phyloP scores from a whole-genome alignment of 1,140 invertebrate species.

The Drosophila murphyi region DNA sequence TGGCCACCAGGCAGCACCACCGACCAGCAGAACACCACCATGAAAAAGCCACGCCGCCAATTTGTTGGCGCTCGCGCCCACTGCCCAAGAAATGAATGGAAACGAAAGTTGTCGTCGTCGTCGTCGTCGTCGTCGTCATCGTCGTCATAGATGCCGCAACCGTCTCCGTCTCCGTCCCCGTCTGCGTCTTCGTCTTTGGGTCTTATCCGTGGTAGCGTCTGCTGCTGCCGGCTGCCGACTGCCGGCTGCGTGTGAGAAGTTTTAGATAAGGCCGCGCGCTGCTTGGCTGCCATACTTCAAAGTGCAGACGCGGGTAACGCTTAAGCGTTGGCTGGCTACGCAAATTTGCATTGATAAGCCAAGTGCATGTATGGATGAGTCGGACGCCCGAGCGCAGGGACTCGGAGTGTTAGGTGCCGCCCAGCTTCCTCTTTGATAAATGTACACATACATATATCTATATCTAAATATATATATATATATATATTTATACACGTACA shows the following conservation, averaged over 20 bases:
- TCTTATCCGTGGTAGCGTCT: slow-evolving; percentile 16
- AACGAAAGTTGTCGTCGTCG: slow-evolving; percentile 35
- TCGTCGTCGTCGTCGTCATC: slow-evolving; percentile 1
- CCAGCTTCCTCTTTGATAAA: slow-evolving; percentile 48
- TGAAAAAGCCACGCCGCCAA: slow-evolving; percentile 62
- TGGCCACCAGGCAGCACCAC: slow-evolving; percentile 16
- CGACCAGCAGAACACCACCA: slow-evolving; percentile 27
- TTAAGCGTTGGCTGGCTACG: slow-evolving; percentile 38
- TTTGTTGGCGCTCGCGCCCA: slow-evolving; percentile 64
- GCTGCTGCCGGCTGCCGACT: not conserved
- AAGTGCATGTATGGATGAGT: not conserved
- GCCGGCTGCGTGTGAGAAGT: slow-evolving; percentile 75
- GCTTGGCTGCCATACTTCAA: slow-evolving; percentile 62
- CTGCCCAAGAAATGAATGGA: slow-evolving; percentile 17
- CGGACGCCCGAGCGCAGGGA: slow-evolving; percentile 6
- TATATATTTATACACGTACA: not conserved
- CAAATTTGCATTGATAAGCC: slow-evolving; percentile 73
- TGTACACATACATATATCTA: not conserved
- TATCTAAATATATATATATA: not conserved
- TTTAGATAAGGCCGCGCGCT: slow-evolving; percentile 62
- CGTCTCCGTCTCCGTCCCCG: slow-evolving; percentile 1
- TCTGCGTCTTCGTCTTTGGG: not conserved
- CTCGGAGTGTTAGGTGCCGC: slow-evolving; percentile 28
- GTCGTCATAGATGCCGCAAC: slow-evolving; percentile 22
- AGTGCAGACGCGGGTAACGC: slow-evolving; percentile 39